Conservation (phyloP, 1,140 invertebrate genomes). For the Papilio dardanus region DNA sequence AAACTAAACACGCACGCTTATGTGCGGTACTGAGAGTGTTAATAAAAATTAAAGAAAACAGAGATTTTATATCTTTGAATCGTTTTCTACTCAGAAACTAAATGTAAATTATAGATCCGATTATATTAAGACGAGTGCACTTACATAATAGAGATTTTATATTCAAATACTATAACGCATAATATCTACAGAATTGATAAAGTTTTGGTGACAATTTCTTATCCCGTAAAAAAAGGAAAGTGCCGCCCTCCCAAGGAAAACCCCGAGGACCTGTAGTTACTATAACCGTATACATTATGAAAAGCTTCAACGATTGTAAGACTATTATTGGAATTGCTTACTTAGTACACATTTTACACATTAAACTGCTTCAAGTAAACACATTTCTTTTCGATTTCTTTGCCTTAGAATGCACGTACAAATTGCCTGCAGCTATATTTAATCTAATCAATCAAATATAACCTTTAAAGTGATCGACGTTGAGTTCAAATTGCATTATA, state of each 20-base stretch:
- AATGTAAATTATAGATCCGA: neutral
- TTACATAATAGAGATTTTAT: too few species aligned
- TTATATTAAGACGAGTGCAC: neutral
- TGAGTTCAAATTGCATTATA: constrained; percentile 22
- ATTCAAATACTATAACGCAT: too few species aligned
- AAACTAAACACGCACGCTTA: constrained; percentile 5
- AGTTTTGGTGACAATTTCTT: too few species aligned
- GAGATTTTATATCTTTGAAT: neutral
- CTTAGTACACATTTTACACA: neutral
- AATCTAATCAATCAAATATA: constrained; percentile 23
- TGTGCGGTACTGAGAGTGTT: neutral
- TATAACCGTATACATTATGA: neutral
- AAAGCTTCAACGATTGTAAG: neutral
- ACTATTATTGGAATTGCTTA: neutral
- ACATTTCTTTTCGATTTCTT: constrained; percentile 18
- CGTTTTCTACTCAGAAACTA: neutral
- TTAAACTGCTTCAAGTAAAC: constrained; percentile 17
- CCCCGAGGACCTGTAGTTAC: too few species aligned
- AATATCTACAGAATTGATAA: too few species aligned
- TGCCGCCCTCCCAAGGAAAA: too few species aligned
- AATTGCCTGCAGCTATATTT: constrained; percentile 26
- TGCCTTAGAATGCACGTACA: constrained; percentile 30
- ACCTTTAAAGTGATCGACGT: constrained; percentile 9
- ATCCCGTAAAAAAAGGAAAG: too few species aligned
- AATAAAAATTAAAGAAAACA: neutral